Percentiles rank a stretch among this genome's conserved stretches.
Conservation (phyloP, 2,797 vertebrate species). For the Ara ararauna region DNA sequence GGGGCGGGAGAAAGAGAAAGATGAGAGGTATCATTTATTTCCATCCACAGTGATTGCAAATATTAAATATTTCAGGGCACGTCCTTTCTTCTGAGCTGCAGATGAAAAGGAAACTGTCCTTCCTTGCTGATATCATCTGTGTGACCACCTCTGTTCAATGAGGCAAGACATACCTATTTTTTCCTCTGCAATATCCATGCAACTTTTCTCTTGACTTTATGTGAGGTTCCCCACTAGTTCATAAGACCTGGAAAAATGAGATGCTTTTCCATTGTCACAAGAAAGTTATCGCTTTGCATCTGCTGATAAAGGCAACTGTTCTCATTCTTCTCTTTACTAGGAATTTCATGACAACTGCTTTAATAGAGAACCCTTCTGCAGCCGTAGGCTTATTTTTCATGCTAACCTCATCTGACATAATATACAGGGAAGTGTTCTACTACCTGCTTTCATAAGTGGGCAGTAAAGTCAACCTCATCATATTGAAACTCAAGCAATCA, state of each 20-base stretch:
- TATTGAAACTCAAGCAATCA: conserved; percentile 3
- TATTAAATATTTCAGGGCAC: not conserved
- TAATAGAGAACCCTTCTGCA: conserved; percentile 20
- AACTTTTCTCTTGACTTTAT: conserved; percentile 28
- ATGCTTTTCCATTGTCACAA: not conserved
- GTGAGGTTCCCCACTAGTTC: not conserved
- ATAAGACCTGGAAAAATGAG: conserved; percentile 12
- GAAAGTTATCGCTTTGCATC: conserved; percentile 28
- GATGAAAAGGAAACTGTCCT: conserved; percentile 13
- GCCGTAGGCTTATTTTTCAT: conserved; percentile 15
- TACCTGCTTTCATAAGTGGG: not conserved
- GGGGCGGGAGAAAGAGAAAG: not conserved
- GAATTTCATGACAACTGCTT: conserved; percentile 33
- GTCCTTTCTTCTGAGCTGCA: not conserved
- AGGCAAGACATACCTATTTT: not conserved
- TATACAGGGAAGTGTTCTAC: not conserved
- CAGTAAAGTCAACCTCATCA: conserved; percentile 26
- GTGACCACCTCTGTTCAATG: not conserved
- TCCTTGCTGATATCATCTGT: not conserved
- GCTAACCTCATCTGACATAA: not conserved
- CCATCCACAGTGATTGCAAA: not conserved
- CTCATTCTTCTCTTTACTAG: conserved; percentile 47
- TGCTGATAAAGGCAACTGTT: conserved; percentile 44
- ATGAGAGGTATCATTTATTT: not conserved
- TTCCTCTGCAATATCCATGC: not conserved